Conservation (phyloP, 2,888 invertebrate species). For the Danaus chrysippus region DNA sequence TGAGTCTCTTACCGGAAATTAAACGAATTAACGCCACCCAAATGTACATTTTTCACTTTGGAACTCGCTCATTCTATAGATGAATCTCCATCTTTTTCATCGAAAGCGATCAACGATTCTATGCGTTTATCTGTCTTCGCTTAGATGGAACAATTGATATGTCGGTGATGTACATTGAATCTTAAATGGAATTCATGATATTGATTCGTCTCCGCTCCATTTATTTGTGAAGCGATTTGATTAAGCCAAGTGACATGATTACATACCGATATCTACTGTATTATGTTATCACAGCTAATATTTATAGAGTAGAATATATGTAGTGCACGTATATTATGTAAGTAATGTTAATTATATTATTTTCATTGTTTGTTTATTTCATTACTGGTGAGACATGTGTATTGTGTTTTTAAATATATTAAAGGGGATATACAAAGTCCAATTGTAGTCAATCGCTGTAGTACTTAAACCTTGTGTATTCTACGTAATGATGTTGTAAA, state of each 20-base stretch:
- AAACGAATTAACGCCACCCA: constrained; percentile 80
- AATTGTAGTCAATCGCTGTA: constrained; percentile 55
- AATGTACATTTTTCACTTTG: constrained; percentile 79
- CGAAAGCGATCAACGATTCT: constrained; percentile 67
- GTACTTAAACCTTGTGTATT: constrained; percentile 51
- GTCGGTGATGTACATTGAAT: constrained; percentile 73
- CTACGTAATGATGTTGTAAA: constrained; percentile 63
- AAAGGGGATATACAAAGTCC: not conserved
- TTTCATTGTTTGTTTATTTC: too few species aligned
- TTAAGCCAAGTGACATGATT: constrained; percentile 58
- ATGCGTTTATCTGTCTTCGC: constrained; percentile 75
- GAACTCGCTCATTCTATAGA: constrained; percentile 73
- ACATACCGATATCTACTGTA: constrained; percentile 53
- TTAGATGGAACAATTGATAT: constrained; percentile 77
- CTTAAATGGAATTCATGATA: constrained; percentile 75
- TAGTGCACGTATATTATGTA: too few species aligned
- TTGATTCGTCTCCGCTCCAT: constrained; percentile 70
- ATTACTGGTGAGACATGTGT: not conserved
- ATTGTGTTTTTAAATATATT: not conserved
- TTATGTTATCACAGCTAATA: constrained; percentile 46
- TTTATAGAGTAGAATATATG: too few species aligned
- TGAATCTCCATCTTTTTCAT: constrained; percentile 75
- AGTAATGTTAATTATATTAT: too few species aligned
- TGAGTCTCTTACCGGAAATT: constrained; percentile 75
- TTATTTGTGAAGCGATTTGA: constrained; percentile 70